These are phyloP conservation scores for Mormyrops boulengeri DNA, from an alignment of 2,797 vertebrate genomes.

Conservation along the genomic window DNA sequence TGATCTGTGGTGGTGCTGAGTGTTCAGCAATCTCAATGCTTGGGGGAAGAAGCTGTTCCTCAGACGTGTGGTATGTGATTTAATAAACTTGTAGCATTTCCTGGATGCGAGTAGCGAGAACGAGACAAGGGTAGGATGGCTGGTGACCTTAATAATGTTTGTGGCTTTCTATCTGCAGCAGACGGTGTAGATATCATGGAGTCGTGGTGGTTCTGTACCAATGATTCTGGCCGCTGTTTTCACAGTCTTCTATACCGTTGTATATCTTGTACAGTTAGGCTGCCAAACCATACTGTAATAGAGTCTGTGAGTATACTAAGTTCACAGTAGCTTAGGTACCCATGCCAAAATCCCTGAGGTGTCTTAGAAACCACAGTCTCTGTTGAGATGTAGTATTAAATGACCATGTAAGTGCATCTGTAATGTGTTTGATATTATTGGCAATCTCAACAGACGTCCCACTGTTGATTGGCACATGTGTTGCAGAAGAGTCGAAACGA, in stretches of 20 bases:
- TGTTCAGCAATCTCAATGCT: background rate
- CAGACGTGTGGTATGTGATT: background rate
- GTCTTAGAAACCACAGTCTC: background rate
- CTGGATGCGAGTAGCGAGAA: background rate
- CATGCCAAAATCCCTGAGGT: background rate
- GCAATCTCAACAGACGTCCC: background rate
- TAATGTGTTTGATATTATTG: background rate
- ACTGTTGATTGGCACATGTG: background rate
- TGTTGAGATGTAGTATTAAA: background rate
- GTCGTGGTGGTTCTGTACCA: background rate
- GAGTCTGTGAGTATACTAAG: background rate
- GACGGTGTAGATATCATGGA: too few species aligned
- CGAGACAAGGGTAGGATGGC: background rate
- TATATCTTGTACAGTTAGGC: background rate
- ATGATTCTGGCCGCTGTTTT: background rate
- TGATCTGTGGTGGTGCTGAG: background rate
- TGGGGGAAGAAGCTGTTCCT: background rate
- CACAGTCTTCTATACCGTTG: too few species aligned
- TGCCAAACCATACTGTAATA: background rate
- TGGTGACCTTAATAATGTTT: background rate
- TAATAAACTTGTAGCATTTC: background rate
- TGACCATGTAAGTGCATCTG: background rate
- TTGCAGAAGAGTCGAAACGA: conserved; percentile 60
- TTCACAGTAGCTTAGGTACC: background rate
- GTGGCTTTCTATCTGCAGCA: background rate